Conservation (phyloP, 1,140 invertebrate genomes). For the Drosophila miranda region DNA sequence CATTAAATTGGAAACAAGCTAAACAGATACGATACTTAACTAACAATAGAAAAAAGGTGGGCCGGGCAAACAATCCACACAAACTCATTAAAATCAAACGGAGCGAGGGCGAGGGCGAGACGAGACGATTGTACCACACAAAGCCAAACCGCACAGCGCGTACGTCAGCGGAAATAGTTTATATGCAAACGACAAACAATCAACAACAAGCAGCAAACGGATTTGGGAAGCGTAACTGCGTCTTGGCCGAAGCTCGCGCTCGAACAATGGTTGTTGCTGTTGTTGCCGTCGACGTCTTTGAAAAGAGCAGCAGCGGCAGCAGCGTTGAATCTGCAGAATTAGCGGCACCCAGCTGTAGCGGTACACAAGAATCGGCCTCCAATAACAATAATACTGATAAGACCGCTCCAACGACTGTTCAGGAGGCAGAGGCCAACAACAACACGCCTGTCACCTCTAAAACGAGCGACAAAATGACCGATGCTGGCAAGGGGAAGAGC, state of each 20-base stretch:
- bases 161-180: constrained; percentile 73
- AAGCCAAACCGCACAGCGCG: constrained; percentile 18
- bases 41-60: too few species aligned
- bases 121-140: not conserved
- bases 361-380: constrained; percentile 44
- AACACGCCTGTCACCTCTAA: constrained; percentile 2
- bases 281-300: constrained; percentile 53
- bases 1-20: constrained; percentile 51
- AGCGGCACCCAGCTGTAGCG: constrained; percentile 30
- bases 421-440: constrained; percentile 12
- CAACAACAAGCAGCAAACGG: constrained; percentile 11
- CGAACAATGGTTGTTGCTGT: constrained; percentile 69
- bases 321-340: constrained; percentile 23
- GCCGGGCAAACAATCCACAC: too few species aligned
- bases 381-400: constrained; percentile 58
- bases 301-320: constrained; percentile 37
- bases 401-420: constrained; percentile 10
- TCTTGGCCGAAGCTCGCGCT: constrained; percentile 39
- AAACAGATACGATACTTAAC: not conserved
- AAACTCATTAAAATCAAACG: constrained; percentile 5
- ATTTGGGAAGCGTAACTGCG: too few species aligned
- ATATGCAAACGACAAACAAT: constrained; percentile 53
- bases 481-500: constrained; percentile 32
- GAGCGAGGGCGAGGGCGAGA: not conserved
- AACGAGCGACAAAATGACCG: constrained; percentile 58